Percentiles rank a stretch among this genome's conserved stretches.
phyloP scores from a whole-genome alignment of 2,888 invertebrate genomes.

The Oegoconia quadripuncta region DNA sequence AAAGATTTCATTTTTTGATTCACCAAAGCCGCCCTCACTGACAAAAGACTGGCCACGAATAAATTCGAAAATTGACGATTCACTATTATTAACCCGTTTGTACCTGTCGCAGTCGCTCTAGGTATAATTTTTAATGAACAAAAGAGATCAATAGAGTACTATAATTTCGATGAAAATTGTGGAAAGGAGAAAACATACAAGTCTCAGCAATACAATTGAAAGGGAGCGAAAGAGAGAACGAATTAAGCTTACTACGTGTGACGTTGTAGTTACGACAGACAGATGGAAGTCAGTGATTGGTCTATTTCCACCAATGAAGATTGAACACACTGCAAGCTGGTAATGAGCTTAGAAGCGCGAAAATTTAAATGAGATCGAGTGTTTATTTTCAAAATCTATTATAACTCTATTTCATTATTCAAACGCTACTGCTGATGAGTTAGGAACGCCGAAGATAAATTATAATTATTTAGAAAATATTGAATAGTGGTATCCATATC shows the following conservation, averaged over 20 bases:
- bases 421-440: too few species aligned
- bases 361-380: conserved; percentile 32
- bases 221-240: conserved; percentile 37
- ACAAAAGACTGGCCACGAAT: conserved; percentile 74
- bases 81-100: conserved; percentile 56
- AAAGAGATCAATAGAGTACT: conserved; percentile 45
- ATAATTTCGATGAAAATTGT: conserved; percentile 40
- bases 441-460: too few species aligned
- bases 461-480: too few species aligned
- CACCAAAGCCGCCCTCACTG: conserved; percentile 49
- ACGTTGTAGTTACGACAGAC: conserved; percentile 75
- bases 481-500: too few species aligned
- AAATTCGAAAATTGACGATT: conserved; percentile 62
- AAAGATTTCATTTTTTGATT: conserved; percentile 78
- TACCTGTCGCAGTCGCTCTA: conserved; percentile 38
- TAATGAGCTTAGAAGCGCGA: conserved; percentile 39
- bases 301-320: conserved; percentile 61
- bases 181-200: conserved; percentile 47
- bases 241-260: conserved; percentile 34
- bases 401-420: not conserved
- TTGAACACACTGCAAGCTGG: conserved; percentile 60
- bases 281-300: conserved; percentile 86
- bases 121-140: conserved; percentile 15
- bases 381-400: not conserved
- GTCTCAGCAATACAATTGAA: conserved; percentile 16